Evolutionary conservation across 2,888 invertebrate species (phyloP), one percentile per base, ranked within the genome.

Genomic region (Luffia ferchaultella): DNA sequence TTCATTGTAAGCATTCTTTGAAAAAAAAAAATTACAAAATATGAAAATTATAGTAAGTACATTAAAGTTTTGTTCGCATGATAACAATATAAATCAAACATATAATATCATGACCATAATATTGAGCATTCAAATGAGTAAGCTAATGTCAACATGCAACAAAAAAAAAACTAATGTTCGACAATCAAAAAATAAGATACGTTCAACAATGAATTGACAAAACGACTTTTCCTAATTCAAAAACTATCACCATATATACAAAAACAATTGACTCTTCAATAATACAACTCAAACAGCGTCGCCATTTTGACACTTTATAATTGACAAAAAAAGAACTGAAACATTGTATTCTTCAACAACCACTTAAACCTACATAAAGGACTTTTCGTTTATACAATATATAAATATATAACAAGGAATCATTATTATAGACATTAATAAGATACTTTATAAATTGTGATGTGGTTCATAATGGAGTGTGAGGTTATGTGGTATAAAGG

Each of bases 101-200:
- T 70, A 74, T 78, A 80, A 78, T 78, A 78, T 78, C 77, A 78
- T 74, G 76, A 76, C 67, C 68, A 71, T 66, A 40, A 44, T 67
- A 73, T 79, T 83, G 82, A 83, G 82, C 82, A 83, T 82, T 80
- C 66, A 64, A 70, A 75, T 79, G 79, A 82, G 80, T 82, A 30
- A 30, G 30, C 30, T 30, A 30, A 30, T 7, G 5, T 30, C 12
- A 30, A 30, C 5, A 30, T 30, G 12, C 12, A 30, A 30, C 3
- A 30, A 3, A 30, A n/a, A 30, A 30, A 30, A 30, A 7, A 30
- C 12, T 7, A 7, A 30, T 30, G 12, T 30, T 30, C 30, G 12
- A 30, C 30, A 30, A 30, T 12, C 30, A 12, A 30, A 30, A 30
- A 30, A 30, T 30, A 30, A 30, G 30, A 30, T 12, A 30, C 12